Base-by-base conservation (phyloP, 2,797 vertebrate genomes). In the Pachyuromys duprasi region DNA sequence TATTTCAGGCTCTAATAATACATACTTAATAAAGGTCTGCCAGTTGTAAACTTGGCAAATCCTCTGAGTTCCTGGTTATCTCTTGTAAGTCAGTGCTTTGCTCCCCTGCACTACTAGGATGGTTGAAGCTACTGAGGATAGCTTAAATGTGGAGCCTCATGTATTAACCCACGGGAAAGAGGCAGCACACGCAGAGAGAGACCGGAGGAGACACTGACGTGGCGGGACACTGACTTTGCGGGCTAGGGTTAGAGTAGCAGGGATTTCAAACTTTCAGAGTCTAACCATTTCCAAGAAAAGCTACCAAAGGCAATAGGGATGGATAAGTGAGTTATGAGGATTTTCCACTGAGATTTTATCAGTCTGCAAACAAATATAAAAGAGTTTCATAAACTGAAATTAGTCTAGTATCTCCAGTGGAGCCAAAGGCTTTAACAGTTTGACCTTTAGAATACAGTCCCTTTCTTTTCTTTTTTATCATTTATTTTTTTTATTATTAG, bases 391-490 rank as follows among this genome's bases (percentile, higher is more conserved):
- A 45, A 88, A 76, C 45, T 83, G 76, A n/a, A 45, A 78, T 86
- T 78, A 72, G 86, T 93, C 93, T 94, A 95, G 62, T 89, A 82
- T 87, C 69, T 65, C 82, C 45, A 70, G 39, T 42, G 22, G 81
- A 93, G 39, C 63, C 84, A 92, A 95, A 62, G 60, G 57, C 70
- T 93, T 31, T 89, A 65, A 88, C 84, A 26, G 57, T 62, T 95
- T 96, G 90, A 96, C 87, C 94, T 95, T 96, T 57, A 90, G 72
- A 69, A 60, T 45, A 83, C 74, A 80, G 72, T 15, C 83, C 94
- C 95, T 95, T 95, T 93, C 70, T 90, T n/a, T n/a, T n/a, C n/a
- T n/a, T n/a, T n/a, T n/a, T n/a, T n/a, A n/a, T n/a, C n/a, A n/a
- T n/a, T n/a, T n/a, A n/a, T n/a, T n/a, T n/a, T n/a, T n/a, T n/a